phyloP scores from a whole-genome alignment of 1,140 invertebrate species.

The Plutomurus gul region DNA sequence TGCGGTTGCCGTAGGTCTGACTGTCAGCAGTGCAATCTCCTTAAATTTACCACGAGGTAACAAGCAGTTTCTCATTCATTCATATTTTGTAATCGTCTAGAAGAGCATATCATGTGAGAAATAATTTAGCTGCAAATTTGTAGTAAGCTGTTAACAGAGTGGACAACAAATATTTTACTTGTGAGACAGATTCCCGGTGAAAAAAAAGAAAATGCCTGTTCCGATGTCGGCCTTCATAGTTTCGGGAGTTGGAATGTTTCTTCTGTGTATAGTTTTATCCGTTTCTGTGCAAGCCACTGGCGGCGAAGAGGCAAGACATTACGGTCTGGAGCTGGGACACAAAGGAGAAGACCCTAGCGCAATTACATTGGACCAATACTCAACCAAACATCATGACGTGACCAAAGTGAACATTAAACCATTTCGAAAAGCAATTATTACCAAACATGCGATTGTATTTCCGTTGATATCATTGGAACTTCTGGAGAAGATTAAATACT shows the following conservation, averaged over 20 bases:
- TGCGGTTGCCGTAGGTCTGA: not conserved
- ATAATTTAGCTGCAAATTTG: too few species aligned
- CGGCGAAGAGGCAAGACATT: not conserved
- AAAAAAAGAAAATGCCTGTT: not conserved
- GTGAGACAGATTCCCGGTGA: not conserved
- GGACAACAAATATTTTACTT: too few species aligned
- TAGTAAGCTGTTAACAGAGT: too few species aligned
- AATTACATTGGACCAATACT: not conserved
- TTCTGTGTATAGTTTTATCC: not conserved
- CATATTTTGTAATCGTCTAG: too few species aligned
- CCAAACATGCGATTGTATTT: not conserved
- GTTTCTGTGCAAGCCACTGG: not conserved
- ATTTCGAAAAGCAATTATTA: not conserved
- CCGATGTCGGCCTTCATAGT: not conserved
- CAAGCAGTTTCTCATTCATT: not conserved
- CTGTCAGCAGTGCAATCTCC: not conserved
- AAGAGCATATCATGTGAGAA: too few species aligned
- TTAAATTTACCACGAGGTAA: not conserved
- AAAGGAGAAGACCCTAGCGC: not conserved
- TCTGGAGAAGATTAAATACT: not conserved
- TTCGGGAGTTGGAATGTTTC: not conserved
- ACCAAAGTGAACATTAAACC: not conserved
- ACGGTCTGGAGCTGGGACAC: not conserved
- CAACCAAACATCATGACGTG: not conserved
- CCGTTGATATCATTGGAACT: not conserved